Evolutionary conservation across 2,888 invertebrate genomes (phyloP).

Genomic region (Leucozona laternaria): DNA sequence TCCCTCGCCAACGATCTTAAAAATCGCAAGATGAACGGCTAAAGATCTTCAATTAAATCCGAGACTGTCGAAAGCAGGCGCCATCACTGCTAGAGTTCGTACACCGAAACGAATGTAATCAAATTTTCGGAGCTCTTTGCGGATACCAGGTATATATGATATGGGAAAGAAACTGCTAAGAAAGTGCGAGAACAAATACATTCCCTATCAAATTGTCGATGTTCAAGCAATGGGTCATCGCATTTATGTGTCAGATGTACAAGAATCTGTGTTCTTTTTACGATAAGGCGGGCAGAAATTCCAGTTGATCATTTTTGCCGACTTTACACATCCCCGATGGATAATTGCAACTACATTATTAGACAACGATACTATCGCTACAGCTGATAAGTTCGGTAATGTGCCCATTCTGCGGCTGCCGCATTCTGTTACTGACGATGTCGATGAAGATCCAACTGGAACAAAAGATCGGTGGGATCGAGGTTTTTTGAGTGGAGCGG

Average conservation of each 20-base stretch:
- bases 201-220: constrained; percentile 97
- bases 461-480: constrained; percentile 98
- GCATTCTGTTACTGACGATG: constrained; percentile 96
- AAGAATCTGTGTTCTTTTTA: constrained; percentile 98
- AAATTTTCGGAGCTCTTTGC: constrained; percentile 94
- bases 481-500: constrained; percentile 97
- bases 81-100: constrained; percentile 94
- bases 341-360: constrained; percentile 95
- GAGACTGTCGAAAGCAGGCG: constrained; percentile 91
- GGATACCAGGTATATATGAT: constrained; percentile 97
- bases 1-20: too few relatives aligned
- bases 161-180: constrained; percentile 97
- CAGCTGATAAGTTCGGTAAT: constrained; percentile 99
- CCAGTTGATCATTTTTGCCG: constrained; percentile 99
- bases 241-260: constrained; percentile 97
- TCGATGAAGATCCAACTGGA: constrained; percentile 99
- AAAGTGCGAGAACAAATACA: constrained; percentile 99
- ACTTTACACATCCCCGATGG: constrained; percentile 99
- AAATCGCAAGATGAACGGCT: too few relatives aligned
- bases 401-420: constrained; percentile 95
- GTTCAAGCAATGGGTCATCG: constrained; percentile 97
- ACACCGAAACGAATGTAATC: constrained; percentile 97
- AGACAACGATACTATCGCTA: constrained; percentile 98
- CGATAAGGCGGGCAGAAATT: constrained; percentile 98
- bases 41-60: constrained; percentile 96